These are phyloP conservation scores for Andrena dorsata DNA, from an alignment of 2,888 invertebrate species.

Conservation along the genomic window DNA sequence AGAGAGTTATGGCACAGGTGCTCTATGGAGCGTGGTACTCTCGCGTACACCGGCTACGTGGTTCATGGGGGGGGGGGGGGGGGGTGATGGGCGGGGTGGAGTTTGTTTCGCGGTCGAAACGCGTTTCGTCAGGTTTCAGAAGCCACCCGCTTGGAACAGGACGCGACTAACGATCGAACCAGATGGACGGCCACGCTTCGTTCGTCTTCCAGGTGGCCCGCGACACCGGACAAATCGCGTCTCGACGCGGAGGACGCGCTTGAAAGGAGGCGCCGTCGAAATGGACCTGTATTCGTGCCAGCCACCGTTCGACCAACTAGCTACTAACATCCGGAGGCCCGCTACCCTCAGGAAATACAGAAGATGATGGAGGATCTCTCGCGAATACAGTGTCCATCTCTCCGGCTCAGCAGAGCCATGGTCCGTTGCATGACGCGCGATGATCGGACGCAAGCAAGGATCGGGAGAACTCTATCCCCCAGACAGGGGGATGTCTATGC, in stretches of 20 bases:
- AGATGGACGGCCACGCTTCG: slow-evolving; percentile 11
- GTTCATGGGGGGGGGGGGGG: slow-evolving; percentile 53
- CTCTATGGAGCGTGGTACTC: slow-evolving; percentile 71
- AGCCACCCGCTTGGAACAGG: not conserved
- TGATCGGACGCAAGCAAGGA: not conserved
- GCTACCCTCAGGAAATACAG: not conserved
- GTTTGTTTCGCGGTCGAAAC: slow-evolving; percentile 35
- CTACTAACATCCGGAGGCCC: not conserved
- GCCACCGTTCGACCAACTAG: not conserved
- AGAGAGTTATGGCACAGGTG: slow-evolving; percentile 70
- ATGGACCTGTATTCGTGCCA: slow-evolving; percentile 14
- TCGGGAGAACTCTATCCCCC: not conserved
- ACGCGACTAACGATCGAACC: not conserved
- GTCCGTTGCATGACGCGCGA: slow-evolving; percentile 34
- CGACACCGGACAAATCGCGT: slow-evolving; percentile 17
- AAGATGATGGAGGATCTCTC: not conserved
- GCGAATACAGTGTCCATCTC: slow-evolving; percentile 35
- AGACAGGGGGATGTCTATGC: not conserved
- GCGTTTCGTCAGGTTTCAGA: slow-evolving; percentile 18
- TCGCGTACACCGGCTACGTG: slow-evolving; percentile 72
- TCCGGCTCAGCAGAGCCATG: slow-evolving; percentile 51
- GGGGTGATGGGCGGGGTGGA: slow-evolving; percentile 11
- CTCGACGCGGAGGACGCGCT: slow-evolving; percentile 52
- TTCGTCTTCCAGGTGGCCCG: not conserved
- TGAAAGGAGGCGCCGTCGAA: slow-evolving; percentile 43